phyloP scores from a whole-genome alignment of 2,797 vertebrate species.

The Poeciliopsis turneri region DNA sequence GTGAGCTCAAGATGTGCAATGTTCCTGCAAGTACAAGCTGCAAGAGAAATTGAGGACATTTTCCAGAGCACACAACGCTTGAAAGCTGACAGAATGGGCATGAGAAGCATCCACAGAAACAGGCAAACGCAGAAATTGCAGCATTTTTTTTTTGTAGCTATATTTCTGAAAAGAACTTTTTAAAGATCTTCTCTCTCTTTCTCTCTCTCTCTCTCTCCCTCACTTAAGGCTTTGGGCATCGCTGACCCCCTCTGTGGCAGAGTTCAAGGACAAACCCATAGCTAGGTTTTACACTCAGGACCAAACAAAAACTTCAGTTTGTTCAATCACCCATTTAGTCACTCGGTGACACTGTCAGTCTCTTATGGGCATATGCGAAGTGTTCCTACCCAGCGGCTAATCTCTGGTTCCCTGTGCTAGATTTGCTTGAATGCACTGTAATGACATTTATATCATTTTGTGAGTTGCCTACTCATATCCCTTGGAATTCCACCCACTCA shows the following conservation, averaged over 20 bases:
- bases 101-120: slow-evolving; percentile 16
- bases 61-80: slow-evolving; percentile 18
- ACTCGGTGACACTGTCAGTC: slow-evolving; percentile 59
- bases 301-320: slow-evolving; percentile 62
- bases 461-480: slow-evolving; percentile 68
- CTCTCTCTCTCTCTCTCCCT: too few species aligned
- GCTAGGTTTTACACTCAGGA: slow-evolving; percentile 51
- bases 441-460: slow-evolving; percentile 80
- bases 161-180: slow-evolving; percentile 20
- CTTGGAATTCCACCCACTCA: slow-evolving; percentile 73
- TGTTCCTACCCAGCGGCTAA: slow-evolving; percentile 73
- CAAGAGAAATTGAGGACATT: slow-evolving; percentile 46
- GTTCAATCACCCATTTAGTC: slow-evolving; percentile 69
- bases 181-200: not conserved
- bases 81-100: slow-evolving; percentile 16
- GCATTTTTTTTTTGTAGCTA: slow-evolving; percentile 21
- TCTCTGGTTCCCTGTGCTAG: slow-evolving; percentile 74
- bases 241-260: slow-evolving; percentile 43
- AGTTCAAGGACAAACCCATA: slow-evolving; percentile 58
- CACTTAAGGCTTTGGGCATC: slow-evolving; percentile 13
- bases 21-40: slow-evolving; percentile 48
- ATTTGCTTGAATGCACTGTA: slow-evolving; percentile 80
- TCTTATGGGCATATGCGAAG: slow-evolving; percentile 72
- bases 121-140: slow-evolving; percentile 42
- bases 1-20: slow-evolving; percentile 45